A percentile compares a stretch with the other conserved stretches of the same genome.
phyloP scores from a whole-genome alignment of 1,140 invertebrate genomes.

The Orius insidiosus region DNA sequence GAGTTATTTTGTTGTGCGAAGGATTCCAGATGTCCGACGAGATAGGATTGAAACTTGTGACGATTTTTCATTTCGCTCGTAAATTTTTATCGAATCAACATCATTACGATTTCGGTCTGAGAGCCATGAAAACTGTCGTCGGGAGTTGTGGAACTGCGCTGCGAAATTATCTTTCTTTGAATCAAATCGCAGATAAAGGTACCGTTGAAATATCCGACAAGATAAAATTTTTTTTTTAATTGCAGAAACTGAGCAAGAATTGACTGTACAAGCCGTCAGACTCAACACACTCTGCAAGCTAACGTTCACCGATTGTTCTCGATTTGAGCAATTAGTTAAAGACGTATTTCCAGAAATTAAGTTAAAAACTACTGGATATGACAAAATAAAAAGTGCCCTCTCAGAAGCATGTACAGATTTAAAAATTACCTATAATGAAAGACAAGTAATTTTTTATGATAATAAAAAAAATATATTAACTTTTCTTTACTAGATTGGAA shows the following conservation, averaged over 20 bases:
- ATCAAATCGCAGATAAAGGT: constrained; percentile 15
- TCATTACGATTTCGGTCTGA: constrained; percentile 96
- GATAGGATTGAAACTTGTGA: constrained; percentile 60
- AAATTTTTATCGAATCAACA: constrained; percentile 70
- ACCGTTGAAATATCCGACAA: too few species aligned
- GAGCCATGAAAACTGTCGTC: constrained; percentile 82
- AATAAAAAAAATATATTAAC: neutral
- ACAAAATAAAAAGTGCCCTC: constrained; percentile 39
- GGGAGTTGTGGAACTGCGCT: constrained; percentile 41
- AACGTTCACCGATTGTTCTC: constrained; percentile 55
- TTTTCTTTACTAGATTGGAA: constrained; percentile 44
- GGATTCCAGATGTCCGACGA: constrained; percentile 60
- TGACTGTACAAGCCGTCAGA: constrained; percentile 57
- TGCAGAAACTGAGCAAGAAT: constrained; percentile 32
- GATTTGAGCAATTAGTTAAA: constrained; percentile 58
- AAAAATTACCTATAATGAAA: constrained; percentile 42
- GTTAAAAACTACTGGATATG: constrained; percentile 31
- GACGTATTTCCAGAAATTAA: constrained; percentile 60
- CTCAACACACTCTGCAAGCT: constrained; percentile 88
- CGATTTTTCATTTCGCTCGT: constrained; percentile 58
- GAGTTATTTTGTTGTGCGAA: constrained; percentile 73
- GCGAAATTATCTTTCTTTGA: constrained; percentile 20
- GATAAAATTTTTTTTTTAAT: constrained; percentile 4
- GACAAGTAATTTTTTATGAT: constrained; percentile 29
- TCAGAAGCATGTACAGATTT: constrained; percentile 40